phyloP scores from a whole-genome alignment of 1,140 invertebrate genomes.

The Fragariocoptes setiger region DNA sequence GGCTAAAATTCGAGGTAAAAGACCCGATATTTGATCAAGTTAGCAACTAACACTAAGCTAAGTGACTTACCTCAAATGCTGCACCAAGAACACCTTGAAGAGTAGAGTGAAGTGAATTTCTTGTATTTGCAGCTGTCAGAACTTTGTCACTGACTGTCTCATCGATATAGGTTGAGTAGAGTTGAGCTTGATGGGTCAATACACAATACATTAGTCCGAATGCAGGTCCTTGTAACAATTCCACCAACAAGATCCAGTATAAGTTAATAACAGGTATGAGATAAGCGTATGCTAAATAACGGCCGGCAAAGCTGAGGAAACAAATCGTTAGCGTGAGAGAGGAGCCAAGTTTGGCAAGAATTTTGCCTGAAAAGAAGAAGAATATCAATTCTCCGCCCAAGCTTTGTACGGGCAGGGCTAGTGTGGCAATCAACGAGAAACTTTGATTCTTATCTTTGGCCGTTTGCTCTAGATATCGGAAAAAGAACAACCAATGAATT shows the following conservation, averaged over 20 bases:
- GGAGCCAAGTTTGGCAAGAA: conserved; percentile 49
- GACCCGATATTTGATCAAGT: no score
- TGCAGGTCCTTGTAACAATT: conserved; percentile 50
- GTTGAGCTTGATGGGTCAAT: conserved; percentile 24
- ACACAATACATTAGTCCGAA: conserved; percentile 56
- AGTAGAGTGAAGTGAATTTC: background rate
- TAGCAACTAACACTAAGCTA: no score
- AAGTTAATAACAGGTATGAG: conserved; percentile 22
- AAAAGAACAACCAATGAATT: conserved; percentile 56
- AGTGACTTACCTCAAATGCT: no score
- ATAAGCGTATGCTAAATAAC: conserved; percentile 49
- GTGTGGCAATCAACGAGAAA: conserved; percentile 38
- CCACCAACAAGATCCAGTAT: conserved; percentile 51
- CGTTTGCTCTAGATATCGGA: conserved; percentile 14
- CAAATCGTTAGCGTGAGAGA: conserved; percentile 40
- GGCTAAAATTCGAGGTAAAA: no score
- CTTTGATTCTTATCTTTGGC: conserved; percentile 1
- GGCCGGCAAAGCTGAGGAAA: conserved; percentile 32
- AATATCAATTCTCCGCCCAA: conserved; percentile 60
- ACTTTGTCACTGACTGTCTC: background rate
- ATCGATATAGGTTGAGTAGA: conserved; percentile 6
- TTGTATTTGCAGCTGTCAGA: background rate
- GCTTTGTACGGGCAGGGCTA: conserved; percentile 39
- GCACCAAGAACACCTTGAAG: background rate
- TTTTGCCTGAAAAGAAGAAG: conserved; percentile 44